Evolutionary conservation across 2,888 invertebrate genomes (phyloP).

Genomic region (Microctonus hyperodae): DNA sequence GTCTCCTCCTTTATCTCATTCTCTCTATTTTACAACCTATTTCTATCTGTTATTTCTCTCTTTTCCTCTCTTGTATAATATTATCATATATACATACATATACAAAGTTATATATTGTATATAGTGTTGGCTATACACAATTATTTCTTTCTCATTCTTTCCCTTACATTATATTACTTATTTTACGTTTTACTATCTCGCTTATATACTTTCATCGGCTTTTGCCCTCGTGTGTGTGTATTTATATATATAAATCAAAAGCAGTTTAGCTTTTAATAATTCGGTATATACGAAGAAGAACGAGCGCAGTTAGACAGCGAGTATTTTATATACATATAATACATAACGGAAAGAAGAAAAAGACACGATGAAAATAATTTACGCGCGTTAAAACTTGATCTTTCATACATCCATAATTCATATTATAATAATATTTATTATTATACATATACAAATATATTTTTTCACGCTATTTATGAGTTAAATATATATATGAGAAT

Average conservation of each 20-base stretch:
- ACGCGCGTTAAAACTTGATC: conserved; percentile 36
- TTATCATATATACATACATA: background rate
- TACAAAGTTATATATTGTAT: background rate
- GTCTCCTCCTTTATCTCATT: background rate
- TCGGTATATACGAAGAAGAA: conserved; percentile 45
- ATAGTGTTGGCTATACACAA: no score
- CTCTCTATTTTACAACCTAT: background rate
- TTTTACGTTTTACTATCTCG: conserved; percentile 32
- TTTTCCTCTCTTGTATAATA: background rate
- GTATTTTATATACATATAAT: conserved; percentile 4
- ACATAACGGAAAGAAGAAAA: conserved; percentile 6
- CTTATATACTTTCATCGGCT: conserved; percentile 34
- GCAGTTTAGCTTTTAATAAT: conserved; percentile 62
- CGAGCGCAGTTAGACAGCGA: conserved; percentile 36
- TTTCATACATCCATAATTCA: conserved; percentile 27
- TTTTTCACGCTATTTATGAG: background rate
- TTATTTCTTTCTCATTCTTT: no score
- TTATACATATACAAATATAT: background rate
- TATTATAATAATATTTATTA: background rate
- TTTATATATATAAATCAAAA: conserved; percentile 60
- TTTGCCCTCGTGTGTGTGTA: no score
- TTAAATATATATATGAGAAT: no score
- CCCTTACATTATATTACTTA: no score
- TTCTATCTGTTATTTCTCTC: no score
- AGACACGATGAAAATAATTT: conserved; percentile 33